Evolutionary conservation across 2,797 vertebrate species (phyloP), one percentile per base, ranked within the genome.

Genomic region (Fistularia tabacaria): DNA sequence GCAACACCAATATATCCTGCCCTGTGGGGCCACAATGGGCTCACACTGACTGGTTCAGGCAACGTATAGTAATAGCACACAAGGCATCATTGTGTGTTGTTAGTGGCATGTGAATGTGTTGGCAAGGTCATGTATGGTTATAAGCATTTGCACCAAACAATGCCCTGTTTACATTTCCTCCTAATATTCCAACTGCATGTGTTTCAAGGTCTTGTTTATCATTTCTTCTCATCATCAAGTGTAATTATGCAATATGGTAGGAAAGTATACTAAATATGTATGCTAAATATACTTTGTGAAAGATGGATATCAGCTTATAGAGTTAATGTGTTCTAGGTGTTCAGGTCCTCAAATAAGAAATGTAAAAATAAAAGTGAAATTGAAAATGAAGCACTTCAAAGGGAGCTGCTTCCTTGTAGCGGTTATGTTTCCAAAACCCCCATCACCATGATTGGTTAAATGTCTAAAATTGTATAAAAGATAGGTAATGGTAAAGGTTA

Each of bases 251-350:
- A 73, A 57, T 59, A 57, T 53, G 72, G 81, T 82, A 82, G 79
- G 82, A 85, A 86, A 83, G 66, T 85, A 81, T 84, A 75, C 71
- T 82, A 86, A 82, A 69, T 82, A 79, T 84, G 77, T 68, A 73
- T 70, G 25, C 25, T 25, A 25, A 25, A 25, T 25, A 25, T 25
- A 25, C 25, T 25, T 25, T 25, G 25, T 25, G 25, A 25, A 25
- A 25, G 25, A 25, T n/a, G n/a, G n/a, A n/a, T n/a, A n/a, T n/a
- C n/a, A n/a, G n/a, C n/a, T n/a, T n/a, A n/a, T n/a, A n/a, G n/a
- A n/a, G n/a, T n/a, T n/a, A n/a, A n/a, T n/a, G 25, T 25, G 25
- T 5, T 25, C 25, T 25, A 25, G 25, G 25, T 25, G 25, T 25
- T 25, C 25, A 25, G 5, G 25, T 25, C 25, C 25, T 25, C 25